These are phyloP conservation scores for Scomber scombrus DNA, from an alignment of 2,113 vertebrate species.

Conservation along the genomic window DNA sequence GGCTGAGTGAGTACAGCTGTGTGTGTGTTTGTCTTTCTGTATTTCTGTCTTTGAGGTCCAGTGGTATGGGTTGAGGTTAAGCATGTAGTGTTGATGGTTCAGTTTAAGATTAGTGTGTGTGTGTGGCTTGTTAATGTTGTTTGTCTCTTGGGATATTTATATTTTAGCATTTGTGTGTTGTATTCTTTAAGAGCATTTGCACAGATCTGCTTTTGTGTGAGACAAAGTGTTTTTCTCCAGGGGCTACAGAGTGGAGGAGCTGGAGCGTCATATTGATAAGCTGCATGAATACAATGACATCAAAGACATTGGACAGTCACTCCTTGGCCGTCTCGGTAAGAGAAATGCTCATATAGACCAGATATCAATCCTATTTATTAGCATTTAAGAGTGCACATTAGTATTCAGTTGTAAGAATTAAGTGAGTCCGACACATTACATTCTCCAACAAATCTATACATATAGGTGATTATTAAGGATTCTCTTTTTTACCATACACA, in stretches of 20 bases:
- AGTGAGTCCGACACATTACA: too few species aligned
- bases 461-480: too few species aligned
- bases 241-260: slow-evolving; percentile 88
- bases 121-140: not conserved
- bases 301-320: slow-evolving; percentile 93
- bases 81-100: not conserved
- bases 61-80: not conserved
- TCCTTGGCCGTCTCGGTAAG: slow-evolving; percentile 94
- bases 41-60: slow-evolving; percentile 37
- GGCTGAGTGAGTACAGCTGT: slow-evolving; percentile 80
- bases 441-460: too few species aligned
- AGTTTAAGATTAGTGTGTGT: not conserved
- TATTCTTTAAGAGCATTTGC: not conserved
- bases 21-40: slow-evolving; percentile 39
- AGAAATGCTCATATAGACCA: not conserved
- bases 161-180: not conserved
- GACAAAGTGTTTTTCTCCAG: slow-evolving; percentile 76
- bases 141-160: not conserved
- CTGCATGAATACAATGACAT: slow-evolving; percentile 97
- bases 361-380: not conserved
- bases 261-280: slow-evolving; percentile 91
- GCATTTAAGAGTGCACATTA: not conserved
- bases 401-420: too few species aligned
- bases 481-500: too few species aligned
- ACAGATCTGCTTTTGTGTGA: slow-evolving; percentile 16